Percentiles rank a stretch among this genome's conserved stretches.
Evolutionary conservation across 2,797 vertebrate species (phyloP).

Genomic region (Tamandua tetradactyla): DNA sequence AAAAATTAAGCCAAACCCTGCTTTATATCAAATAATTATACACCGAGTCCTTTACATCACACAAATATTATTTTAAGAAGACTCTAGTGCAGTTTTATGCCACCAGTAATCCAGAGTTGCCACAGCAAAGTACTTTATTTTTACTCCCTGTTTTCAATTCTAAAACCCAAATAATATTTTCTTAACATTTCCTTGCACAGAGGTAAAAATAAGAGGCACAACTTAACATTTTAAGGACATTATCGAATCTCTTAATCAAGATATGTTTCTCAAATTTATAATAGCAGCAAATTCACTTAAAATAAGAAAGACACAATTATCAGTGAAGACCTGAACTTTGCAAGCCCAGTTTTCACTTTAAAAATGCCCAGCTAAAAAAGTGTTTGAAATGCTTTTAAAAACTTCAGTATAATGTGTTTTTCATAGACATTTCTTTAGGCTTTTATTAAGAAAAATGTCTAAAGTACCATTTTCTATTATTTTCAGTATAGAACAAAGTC

Average conservation of each 20-base stretch:
- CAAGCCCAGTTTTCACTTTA: neutral
- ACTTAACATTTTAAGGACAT: neutral
- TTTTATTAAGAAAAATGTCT: neutral
- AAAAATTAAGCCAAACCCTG: neutral
- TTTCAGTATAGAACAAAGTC: neutral
- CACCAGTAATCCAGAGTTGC: neutral
- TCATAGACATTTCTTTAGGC: neutral
- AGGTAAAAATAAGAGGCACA: neutral
- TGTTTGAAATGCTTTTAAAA: neutral
- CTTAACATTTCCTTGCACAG: neutral
- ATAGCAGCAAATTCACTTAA: constrained; percentile 32
- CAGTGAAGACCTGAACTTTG: neutral
- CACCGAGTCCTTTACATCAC: neutral
- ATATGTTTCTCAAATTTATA: constrained; percentile 28
- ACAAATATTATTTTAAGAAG: neutral
- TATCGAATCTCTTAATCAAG: neutral
- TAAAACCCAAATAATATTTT: constrained; percentile 36
- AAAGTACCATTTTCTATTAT: neutral
- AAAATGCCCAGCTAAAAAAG: fast-evolving
- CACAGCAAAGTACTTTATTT: neutral
- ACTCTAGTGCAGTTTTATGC: neutral
- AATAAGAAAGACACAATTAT: neutral
- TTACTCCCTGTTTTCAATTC: neutral
- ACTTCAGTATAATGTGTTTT: neutral
- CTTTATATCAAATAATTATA: constrained; percentile 19